These are phyloP conservation scores for Eupithecia pulchellata DNA, from an alignment of 2,888 invertebrate species.

Conservation along the genomic window DNA sequence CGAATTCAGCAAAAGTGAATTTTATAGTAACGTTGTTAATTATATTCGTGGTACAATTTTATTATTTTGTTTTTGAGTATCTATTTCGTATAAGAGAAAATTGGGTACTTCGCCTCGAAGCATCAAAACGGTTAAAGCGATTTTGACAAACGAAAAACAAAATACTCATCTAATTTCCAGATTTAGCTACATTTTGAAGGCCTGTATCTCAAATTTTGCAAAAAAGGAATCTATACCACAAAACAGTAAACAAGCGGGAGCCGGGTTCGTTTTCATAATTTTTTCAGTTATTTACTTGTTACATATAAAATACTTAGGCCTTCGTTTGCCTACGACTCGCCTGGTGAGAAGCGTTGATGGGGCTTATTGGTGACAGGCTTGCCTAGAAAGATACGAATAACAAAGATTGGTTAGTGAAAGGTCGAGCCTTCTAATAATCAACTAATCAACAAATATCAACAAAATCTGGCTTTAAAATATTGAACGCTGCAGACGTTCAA, in stretches of 20 bases:
- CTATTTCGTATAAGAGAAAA: neutral
- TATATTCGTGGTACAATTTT: neutral
- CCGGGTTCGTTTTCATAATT: neutral
- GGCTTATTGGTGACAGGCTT: slow-evolving; percentile 1
- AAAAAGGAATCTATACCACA: slow-evolving; percentile 5
- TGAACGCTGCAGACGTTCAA: neutral
- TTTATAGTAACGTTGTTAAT: neutral
- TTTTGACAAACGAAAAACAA: neutral
- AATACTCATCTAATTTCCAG: neutral
- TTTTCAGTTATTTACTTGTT: neutral
- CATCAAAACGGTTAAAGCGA: slow-evolving; percentile 1
- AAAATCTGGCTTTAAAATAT: neutral
- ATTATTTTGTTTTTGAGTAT: neutral
- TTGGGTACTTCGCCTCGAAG: neutral
- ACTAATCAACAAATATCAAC: neutral
- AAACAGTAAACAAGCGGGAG: neutral
- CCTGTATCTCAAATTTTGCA: neutral
- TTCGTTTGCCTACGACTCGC: neutral
- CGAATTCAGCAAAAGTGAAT: neutral
- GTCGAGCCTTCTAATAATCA: neutral
- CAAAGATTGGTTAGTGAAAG: neutral
- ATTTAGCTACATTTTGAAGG: neutral
- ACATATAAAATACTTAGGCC: neutral
- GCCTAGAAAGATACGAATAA: neutral
- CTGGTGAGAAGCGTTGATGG: slow-evolving; percentile 5